These are phyloP conservation scores for Eupithecia insigniata DNA, from an alignment of 2,888 invertebrate species.

Conservation along the genomic window DNA sequence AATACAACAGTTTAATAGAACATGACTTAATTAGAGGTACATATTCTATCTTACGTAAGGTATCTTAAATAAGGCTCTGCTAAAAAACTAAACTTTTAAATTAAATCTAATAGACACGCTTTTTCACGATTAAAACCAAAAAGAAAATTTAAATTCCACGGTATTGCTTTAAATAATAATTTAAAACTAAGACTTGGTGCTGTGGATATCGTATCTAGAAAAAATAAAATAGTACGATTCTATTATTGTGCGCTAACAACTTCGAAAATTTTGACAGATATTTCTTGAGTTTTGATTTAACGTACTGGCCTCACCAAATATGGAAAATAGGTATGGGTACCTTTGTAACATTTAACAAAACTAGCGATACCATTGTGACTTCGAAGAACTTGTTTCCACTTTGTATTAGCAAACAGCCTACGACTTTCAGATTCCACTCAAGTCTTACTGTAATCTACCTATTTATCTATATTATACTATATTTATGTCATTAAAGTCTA, in stretches of 20 bases:
- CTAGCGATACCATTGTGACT: constrained; percentile 5
- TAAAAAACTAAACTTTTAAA: constrained; percentile 38
- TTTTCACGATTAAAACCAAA: constrained; percentile 30
- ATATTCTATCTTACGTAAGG: constrained; percentile 34
- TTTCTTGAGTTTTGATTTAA: neutral
- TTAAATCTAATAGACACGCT: constrained; percentile 24
- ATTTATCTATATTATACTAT: constrained; percentile 23
- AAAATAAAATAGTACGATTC: neutral
- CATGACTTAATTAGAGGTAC: constrained; percentile 37
- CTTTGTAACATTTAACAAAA: neutral
- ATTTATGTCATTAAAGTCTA: constrained; percentile 25
- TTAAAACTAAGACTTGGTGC: constrained; percentile 22
- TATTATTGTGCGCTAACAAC: constrained; percentile 1
- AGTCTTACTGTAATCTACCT: constrained; percentile 13
- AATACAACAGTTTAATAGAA: constrained; percentile 48
- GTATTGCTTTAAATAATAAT: constrained; percentile 27
- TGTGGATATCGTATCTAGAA: neutral
- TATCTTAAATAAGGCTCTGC: constrained; percentile 29
- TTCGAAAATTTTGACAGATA: neutral
- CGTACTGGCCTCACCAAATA: neutral
- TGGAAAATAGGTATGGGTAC: neutral
- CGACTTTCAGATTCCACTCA: neutral
- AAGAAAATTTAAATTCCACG: constrained; percentile 24
- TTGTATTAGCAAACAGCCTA: neutral
- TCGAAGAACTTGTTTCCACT: neutral